Evolutionary conservation across 1,140 invertebrate genomes (phyloP), one percentile per base, ranked within the genome.

Genomic region (Sycobia sp.): DNA sequence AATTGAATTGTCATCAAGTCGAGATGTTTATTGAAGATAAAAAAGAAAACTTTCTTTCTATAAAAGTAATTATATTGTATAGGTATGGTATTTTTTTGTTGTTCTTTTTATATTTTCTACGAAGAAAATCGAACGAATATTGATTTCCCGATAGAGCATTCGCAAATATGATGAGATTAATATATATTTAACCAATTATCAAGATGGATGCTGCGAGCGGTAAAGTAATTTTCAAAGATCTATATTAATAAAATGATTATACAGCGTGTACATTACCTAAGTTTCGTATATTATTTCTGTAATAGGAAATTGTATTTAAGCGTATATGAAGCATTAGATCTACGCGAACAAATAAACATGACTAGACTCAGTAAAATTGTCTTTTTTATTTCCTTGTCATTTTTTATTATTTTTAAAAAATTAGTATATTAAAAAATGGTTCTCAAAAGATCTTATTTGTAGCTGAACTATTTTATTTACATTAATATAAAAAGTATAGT

Each of bases 271-370:
- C 73, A 77, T 76, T 78, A 75, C 71, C 71, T 78, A 72, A 78
- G 76, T 79, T 76, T 74, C 70, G 67, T 76, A 77, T 79, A 75
- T 76, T 77, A 67, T 76, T 77, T 78, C 73, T 75, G 73, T 74
- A 76, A 77, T 78, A 79, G 76, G 76, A 69, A 69, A 76, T 69
- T 81, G 76, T 78, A 81, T 81, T 79, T 78, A 81, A 76, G 75
- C 76, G 72, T 79, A 74, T 79, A 81, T 74, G 67, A 69, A 76
- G 71, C 73, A 76, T 73, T 79, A 75, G 70, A 76, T 71, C 70
- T 77, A 73, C 67, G 73, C 73, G 73, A 79, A 76, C 73, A 79
- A 79, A 81, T 81, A 81, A 81, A 81, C 71, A 78, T 69, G 67
- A 77, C 77, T 79, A 79, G 73, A 77, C 71, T 73, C 67, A 75